Conservation (phyloP, 2,113 vertebrate species). For the Dryoscopus gambensis region DNA sequence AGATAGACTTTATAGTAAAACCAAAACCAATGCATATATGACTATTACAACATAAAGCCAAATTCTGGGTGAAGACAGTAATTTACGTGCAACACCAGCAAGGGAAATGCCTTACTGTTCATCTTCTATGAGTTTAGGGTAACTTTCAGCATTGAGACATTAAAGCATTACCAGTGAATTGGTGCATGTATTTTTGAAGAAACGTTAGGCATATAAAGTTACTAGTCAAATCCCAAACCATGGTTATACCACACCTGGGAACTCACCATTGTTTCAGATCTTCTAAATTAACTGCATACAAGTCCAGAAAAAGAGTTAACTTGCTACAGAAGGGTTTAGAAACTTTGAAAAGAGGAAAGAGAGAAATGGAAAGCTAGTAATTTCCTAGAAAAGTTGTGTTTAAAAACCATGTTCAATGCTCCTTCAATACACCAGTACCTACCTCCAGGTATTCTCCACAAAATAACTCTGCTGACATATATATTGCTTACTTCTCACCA, state of each 20-base stretch:
- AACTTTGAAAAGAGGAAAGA: background rate
- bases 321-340: background rate
- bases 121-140: background rate
- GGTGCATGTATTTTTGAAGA: background rate
- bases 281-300: background rate
- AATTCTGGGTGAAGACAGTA: background rate
- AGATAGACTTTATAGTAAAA: background rate
- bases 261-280: background rate
- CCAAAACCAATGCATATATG: background rate
- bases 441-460: background rate
- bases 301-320: background rate
- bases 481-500: background rate
- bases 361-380: background rate
- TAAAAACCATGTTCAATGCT: background rate
- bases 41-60: background rate
- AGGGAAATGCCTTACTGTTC: background rate
- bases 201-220: background rate
- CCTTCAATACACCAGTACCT: background rate
- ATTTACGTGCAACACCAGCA: background rate
- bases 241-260: background rate
- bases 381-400: constrained; percentile 18
- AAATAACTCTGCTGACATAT: constrained; percentile 3
- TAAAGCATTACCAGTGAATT: background rate
- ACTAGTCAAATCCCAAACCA: background rate
- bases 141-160: background rate